A percentile compares a stretch with the other conserved stretches of the same genome.
Evolutionary conservation across 2,797 vertebrate species (phyloP).

Genomic region (Phalanger gymnotis): DNA sequence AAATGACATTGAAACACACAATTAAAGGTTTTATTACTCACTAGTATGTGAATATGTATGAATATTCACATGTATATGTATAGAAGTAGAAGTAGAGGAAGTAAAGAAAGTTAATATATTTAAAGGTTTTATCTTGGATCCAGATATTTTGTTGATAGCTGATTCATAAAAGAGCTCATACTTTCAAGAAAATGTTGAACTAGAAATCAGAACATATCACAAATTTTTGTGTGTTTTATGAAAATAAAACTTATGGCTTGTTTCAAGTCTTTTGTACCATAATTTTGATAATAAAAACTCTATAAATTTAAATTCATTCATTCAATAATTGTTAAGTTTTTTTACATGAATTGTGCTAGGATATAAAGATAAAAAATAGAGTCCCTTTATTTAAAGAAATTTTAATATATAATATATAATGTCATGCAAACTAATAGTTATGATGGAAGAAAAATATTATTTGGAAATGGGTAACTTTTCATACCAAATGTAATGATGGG

Average conservation of each 20-base stretch:
- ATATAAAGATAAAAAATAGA: background rate
- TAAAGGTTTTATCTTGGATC: background rate
- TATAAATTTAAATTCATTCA: background rate
- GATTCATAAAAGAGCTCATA: background rate
- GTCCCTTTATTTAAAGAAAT: background rate
- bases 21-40: background rate
- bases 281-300: background rate
- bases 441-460: background rate
- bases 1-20: background rate
- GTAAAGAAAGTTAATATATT: background rate
- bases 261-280: background rate
- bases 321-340: background rate
- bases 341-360: background rate
- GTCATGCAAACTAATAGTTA: background rate
- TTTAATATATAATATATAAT: background rate
- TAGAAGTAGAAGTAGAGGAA: background rate
- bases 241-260: background rate
- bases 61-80: background rate
- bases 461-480: background rate
- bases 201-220: background rate
- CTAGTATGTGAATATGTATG: background rate
- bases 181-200: background rate
- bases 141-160: background rate
- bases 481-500: background rate
- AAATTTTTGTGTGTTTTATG: background rate